phyloP scores from a whole-genome alignment of 1,140 invertebrate genomes.

The Monomorium pharaonis region DNA sequence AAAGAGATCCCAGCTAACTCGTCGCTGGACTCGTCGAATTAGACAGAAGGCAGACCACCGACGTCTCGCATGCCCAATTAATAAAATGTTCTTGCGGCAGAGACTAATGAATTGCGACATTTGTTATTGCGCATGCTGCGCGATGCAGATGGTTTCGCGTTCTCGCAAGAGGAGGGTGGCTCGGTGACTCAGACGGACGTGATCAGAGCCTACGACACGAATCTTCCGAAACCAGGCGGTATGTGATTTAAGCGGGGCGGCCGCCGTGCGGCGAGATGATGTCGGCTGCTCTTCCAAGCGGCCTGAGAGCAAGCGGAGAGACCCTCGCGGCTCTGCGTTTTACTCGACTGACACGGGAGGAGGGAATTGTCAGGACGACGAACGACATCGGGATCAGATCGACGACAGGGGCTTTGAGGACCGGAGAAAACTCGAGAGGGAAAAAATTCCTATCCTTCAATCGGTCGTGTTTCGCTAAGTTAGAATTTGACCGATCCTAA shows the following conservation, averaged over 20 bases:
- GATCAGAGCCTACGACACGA: slow-evolving; percentile 97
- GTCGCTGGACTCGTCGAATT: slow-evolving; percentile 1
- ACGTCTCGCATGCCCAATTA: neutral
- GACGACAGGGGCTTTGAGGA: neutral
- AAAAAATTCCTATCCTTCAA: slow-evolving; percentile 6
- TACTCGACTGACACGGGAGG: neutral
- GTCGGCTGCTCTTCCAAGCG: slow-evolving; percentile 12
- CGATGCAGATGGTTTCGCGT: slow-evolving; percentile 97
- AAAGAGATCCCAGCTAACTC: neutral
- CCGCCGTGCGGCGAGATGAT: neutral
- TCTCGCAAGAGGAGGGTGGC: slow-evolving; percentile 99
- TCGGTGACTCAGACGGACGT: slow-evolving; percentile 96
- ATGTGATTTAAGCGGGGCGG: slow-evolving; percentile 85
- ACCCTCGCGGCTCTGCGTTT: neutral
- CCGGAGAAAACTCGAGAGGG: neutral
- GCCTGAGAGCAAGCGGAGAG: neutral
- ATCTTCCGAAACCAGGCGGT: slow-evolving; percentile 92
- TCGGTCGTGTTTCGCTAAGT: neutral
- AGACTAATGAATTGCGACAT: slow-evolving; percentile 65
- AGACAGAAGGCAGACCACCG: neutral
- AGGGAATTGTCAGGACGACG: neutral
- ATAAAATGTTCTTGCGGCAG: slow-evolving; percentile 53
- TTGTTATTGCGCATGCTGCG: slow-evolving; percentile 72
- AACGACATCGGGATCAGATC: neutral
- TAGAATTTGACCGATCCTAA: neutral